Percentiles rank a stretch among this genome's conserved stretches.
These are phyloP conservation scores for Scaptodrosophila lebanonensis DNA, from an alignment of 1,140 invertebrate species.

Conservation along the genomic window DNA sequence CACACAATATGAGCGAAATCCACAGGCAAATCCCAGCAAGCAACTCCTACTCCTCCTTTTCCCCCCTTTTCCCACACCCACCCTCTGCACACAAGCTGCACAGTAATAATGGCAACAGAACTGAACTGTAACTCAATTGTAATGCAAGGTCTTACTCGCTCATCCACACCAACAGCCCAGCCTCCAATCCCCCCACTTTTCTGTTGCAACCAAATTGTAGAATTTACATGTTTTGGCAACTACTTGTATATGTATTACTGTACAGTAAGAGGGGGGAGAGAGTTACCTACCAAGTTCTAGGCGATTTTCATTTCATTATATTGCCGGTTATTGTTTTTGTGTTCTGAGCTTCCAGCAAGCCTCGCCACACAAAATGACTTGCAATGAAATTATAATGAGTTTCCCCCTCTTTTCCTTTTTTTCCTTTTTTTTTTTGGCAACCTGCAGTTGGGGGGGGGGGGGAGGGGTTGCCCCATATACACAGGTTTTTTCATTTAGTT, in stretches of 20 bases:
- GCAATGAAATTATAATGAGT: constrained; percentile 60
- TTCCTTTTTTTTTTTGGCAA: too few relatives aligned
- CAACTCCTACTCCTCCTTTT: background rate
- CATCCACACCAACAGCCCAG: constrained; percentile 24
- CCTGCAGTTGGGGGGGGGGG: too few relatives aligned
- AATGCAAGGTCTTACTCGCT: constrained; percentile 63
- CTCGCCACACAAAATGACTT: too few relatives aligned
- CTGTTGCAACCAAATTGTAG: background rate
- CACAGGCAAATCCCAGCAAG: background rate
- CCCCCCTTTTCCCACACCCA: background rate
- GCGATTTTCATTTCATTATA: constrained; percentile 67
- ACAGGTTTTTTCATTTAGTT: too few relatives aligned
- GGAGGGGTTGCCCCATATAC: too few relatives aligned
- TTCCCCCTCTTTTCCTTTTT: too few relatives aligned
- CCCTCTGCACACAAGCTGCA: background rate
- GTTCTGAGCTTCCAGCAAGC: too few relatives aligned
- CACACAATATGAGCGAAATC: constrained; percentile 54
- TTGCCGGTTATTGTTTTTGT: constrained; percentile 44
- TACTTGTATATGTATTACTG: constrained; percentile 16
- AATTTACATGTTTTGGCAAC: constrained; percentile 53
- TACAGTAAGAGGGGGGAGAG: constrained; percentile 1
- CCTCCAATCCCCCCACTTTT: background rate
- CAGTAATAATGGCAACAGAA: constrained; percentile 40
- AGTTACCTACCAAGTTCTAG: constrained; percentile 40
- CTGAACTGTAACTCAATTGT: constrained; percentile 70